Evolutionary conservation across 92 coral and sea anemone species (phyloP).

Genomic region (Blastomussa wellsi): DNA sequence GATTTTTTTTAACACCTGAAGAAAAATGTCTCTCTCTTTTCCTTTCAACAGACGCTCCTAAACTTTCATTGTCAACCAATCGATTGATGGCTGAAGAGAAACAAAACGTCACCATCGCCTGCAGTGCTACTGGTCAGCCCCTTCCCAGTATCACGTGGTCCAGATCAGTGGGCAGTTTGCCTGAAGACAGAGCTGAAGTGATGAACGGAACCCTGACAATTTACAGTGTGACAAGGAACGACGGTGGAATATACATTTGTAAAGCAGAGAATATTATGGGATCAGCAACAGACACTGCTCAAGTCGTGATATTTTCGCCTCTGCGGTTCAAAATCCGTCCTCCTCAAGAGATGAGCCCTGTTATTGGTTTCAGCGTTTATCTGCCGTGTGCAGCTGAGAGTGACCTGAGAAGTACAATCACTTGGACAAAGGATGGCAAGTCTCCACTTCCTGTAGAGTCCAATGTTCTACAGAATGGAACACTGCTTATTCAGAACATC

Average conservation of each 20-base stretch:
- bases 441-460: not conserved
- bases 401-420: conserved; percentile 1
- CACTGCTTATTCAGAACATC: conserved; percentile 34
- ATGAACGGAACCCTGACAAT: not conserved
- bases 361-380: not conserved
- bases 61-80: not conserved
- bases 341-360: not conserved
- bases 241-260: conserved; percentile 1
- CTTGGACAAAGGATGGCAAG: conserved; percentile 7
- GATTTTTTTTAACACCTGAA: not conserved
- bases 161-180: not conserved
- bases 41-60: not conserved
- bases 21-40: not conserved
- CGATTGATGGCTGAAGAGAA: not conserved
- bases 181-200: not conserved
- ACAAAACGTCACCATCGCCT: not conserved
- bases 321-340: not conserved
- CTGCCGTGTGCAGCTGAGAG: conserved; percentile 38
- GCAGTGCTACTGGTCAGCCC: not conserved
- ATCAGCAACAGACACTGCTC: not conserved
- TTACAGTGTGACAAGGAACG: not conserved
- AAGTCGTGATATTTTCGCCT: not conserved
- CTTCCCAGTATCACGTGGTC: not conserved
- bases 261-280: not conserved
- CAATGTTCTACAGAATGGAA: conserved; percentile 27